These are phyloP conservation scores for Penaeus monodon DNA, from an alignment of 2,888 invertebrate species.

Conservation along the genomic window DNA sequence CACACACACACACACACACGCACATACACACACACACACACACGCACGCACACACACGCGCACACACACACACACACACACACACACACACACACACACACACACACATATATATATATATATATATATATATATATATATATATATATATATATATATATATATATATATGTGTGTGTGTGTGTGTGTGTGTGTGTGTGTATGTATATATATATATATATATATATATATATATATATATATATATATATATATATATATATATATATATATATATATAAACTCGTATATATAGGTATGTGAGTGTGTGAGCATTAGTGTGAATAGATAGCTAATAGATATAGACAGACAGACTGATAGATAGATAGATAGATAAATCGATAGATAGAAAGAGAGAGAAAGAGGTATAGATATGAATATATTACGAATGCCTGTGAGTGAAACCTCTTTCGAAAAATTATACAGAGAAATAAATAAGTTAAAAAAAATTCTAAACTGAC, in stretches of 20 bases:
- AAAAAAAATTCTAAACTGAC: too few relatives aligned
- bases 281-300: background rate
- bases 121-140: conserved; percentile 22
- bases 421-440: too few relatives aligned
- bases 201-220: background rate
- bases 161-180: conserved; percentile 11
- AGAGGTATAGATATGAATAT: background rate
- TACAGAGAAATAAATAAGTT: too few relatives aligned
- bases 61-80: background rate
- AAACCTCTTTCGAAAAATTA: too few relatives aligned
- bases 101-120: conserved; percentile 3
- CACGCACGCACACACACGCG: background rate
- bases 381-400: conserved; percentile 6
- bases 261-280: conserved; percentile 25
- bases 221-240: conserved; percentile 16
- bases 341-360: background rate
- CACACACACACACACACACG: too few relatives aligned
- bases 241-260: conserved; percentile 20
- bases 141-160: conserved; percentile 25
- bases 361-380: background rate
- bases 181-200: background rate
- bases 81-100: background rate
- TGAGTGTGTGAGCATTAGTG: background rate
- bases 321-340: background rate
- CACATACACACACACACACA: background rate